Evolutionary conservation across 2,113 vertebrate species (phyloP).

Genomic region (Mustela nigripes): DNA sequence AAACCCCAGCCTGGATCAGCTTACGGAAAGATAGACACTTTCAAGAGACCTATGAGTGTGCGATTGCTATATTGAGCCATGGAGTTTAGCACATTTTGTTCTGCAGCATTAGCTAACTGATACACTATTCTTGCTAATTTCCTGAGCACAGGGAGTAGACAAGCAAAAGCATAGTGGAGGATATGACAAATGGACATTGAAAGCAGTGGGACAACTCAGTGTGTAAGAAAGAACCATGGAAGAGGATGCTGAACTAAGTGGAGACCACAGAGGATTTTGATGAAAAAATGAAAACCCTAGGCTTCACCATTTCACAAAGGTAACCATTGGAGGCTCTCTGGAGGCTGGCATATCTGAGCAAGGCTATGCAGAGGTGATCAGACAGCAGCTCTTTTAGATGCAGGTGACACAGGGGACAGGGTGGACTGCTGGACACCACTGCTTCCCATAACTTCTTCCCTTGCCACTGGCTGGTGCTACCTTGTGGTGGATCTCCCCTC

Average conservation of each 20-base stretch:
- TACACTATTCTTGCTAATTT: neutral
- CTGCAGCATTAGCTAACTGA: neutral
- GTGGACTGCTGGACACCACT: neutral
- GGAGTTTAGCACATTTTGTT: neutral
- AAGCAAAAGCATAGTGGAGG: neutral
- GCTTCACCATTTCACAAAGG: neutral
- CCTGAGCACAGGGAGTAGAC: neutral
- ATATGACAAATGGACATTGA: neutral
- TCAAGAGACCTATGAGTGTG: no score
- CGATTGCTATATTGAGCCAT: rapidly evolving
- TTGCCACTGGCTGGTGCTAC: neutral
- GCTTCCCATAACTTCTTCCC: neutral
- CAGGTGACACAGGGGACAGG: neutral
- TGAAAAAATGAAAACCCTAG: neutral
- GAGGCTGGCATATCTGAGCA: neutral
- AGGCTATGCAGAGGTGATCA: neutral
- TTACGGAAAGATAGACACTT: neutral
- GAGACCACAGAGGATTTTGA: neutral
- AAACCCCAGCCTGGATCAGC: neutral
- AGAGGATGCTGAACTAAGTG: neutral
- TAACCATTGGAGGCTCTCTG: neutral
- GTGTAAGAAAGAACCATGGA: neutral
- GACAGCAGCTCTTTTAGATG: neutral
- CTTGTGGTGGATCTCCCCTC: neutral
- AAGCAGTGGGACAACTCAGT: neutral